Conservation (phyloP, 64 coral and sea anemone species). For the Montipora foliosa region DNA sequence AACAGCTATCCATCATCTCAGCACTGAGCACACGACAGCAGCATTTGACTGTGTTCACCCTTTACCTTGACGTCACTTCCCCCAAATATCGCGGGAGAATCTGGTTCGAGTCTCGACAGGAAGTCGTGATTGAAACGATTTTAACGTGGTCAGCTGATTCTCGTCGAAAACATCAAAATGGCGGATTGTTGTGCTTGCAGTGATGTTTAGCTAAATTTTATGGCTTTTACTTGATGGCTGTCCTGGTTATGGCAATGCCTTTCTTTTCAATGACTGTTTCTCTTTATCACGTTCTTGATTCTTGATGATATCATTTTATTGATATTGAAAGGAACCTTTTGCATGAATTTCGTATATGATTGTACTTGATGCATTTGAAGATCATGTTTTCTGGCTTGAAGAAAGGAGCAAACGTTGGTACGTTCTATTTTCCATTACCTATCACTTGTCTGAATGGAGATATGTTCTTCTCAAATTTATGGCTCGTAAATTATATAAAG, state of each 20-base stretch:
- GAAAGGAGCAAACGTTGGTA: neutral
- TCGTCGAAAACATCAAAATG: constrained; percentile 7
- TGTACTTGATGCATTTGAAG: neutral
- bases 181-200: neutral
- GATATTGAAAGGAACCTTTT: too few relatives aligned
- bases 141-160: constrained; percentile 18
- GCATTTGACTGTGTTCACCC: neutral
- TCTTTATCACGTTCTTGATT: neutral
- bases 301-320: neutral
- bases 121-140: too few relatives aligned
- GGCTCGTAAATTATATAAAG: too few relatives aligned
- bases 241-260: too few relatives aligned
- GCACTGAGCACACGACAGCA: neutral
- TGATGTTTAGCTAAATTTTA: neutral
- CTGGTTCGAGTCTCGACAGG: too few relatives aligned
- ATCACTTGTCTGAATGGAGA: too few relatives aligned
- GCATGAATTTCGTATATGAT: too few relatives aligned
- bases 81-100: too few relatives aligned
- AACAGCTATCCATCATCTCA: neutral
- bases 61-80: neutral
- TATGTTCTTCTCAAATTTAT: too few relatives aligned
- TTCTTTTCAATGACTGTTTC: neutral
- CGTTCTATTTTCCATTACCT: neutral
- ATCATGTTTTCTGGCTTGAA: constrained; percentile 42
- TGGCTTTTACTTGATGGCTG: too few relatives aligned